Evolutionary conservation across 2,888 invertebrate genomes (phyloP), one percentile per base, ranked within the genome.

Genomic region (Cantharis nigra): DNA sequence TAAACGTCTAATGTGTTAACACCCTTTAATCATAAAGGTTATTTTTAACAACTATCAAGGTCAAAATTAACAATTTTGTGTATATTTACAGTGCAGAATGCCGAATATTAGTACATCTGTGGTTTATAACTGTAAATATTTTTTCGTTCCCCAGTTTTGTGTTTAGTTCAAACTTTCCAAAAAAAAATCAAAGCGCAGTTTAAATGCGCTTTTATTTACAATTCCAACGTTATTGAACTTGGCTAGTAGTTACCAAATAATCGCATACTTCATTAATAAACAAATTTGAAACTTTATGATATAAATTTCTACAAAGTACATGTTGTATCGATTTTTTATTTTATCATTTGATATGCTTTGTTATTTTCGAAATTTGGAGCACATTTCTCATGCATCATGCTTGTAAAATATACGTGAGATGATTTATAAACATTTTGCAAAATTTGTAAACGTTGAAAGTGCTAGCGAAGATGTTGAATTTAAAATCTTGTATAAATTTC

Each of bases 21-120:
- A 78, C 78, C 78, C 76, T 78, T 49, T 70, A 75, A 78, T 78
- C 78, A 76, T 78, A 75, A 67, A 72, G 49, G 73, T 71, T 78
- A 78, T 78, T 78, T 78, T 78, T 78, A 74, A 75, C 72, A 63
- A 16, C 72, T 11, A 75, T 72, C 75, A 78, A 78, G 78, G 78
- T 71, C 72, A 71, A 33, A 23, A 71, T 18, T n/a, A 67, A 18
- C 65, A 26, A 67, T 23, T 23, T 67, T 67, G 23, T 67, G 20
- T 67, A 67, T 23, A 67, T 23, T 67, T 18, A 67, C 65, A 67
- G 23, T n/a, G 18, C 13, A 23, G 18, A 26, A 26, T 67, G 26
- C 65, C 49, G 49, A 49, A n/a, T 49, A 49, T 49, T 49, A 49
- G n/a, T 49, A 49, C 49, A 49, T 49, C 49, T 49, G 49, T 49